Percentiles rank a stretch among this genome's conserved stretches.
Evolutionary conservation across 2,888 invertebrate species (phyloP).

Genomic region (Nasonia oneida): DNA sequence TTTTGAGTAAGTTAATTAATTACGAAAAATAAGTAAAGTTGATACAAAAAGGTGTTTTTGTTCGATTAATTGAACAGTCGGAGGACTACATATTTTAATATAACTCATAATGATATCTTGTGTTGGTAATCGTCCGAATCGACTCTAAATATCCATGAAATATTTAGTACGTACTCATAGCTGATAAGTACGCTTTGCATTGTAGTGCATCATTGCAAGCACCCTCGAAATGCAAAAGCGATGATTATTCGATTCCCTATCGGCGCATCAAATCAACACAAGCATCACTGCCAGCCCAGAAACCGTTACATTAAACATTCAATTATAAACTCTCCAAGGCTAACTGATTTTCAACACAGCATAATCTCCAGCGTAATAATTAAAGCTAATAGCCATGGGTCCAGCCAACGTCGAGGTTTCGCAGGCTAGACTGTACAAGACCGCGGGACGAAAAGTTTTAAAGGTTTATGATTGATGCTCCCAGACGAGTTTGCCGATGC

Average conservation of each 20-base stretch:
- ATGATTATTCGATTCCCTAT: too few species aligned
- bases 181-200: too few species aligned
- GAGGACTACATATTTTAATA: too few species aligned
- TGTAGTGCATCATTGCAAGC: too few species aligned
- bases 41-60: background rate
- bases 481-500: conserved; percentile 10
- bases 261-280: too few species aligned
- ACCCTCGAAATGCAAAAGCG: too few species aligned
- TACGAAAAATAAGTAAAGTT: background rate
- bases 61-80: too few species aligned
- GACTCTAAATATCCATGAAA: too few species aligned
- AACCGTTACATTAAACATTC: background rate
- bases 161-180: too few species aligned
- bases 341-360: background rate
- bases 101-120: too few species aligned
- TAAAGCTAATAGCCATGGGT: conserved; percentile 7
- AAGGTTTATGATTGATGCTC: conserved; percentile 31
- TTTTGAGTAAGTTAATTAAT: conserved; percentile 7
- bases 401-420: background rate
- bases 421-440: background rate
- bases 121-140: too few species aligned
- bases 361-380: background rate
- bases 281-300: too few species aligned
- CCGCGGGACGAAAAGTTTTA: conserved; percentile 9
- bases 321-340: conserved; percentile 18